Base-by-base conservation (phyloP, 1,140 invertebrate genomes). In the Cotesia vestalis region DNA sequence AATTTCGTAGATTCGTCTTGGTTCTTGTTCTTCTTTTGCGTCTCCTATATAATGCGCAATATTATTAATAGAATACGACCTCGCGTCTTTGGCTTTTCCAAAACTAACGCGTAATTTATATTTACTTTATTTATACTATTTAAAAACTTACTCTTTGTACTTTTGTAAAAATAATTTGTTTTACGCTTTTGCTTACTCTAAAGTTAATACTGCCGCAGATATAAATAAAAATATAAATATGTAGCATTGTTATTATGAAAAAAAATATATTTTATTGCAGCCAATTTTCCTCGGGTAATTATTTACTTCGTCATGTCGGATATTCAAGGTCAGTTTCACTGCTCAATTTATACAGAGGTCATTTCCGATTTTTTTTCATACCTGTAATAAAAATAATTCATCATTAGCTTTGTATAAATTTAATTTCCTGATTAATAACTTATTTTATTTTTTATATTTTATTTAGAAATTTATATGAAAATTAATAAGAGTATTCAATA, bases 291-390 rank as follows among this genome's bases (percentile, higher is more conserved):
- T 73, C 66, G 69, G 73, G 75, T 61, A 59, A 66, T 46, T 46
- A 46, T 57, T 74, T 73, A 68, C 76, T 71, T 75, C 78, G 75
- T 78, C 78, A 86, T 86, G 85, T 85, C 85, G 76, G 80, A 79
- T 75, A 76, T 73, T 78, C 82, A 85, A 85, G 84, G 85, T 85
- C 68, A 67, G 62, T 59, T 70, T 40, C 12, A 40, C 52, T 14
- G 46, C 59, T 51, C 27, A 63, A 46, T 46, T 46, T 6, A 46
- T 46, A 1, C 40, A 46, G 40, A 46, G 40, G 40, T 46, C 40
- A 46, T 2, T 27, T 27, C 27, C 27, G 27, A 27, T 27, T 46
- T 46, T 9, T 46, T 46, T 6, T 6, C 40, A 11, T 46, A 46
- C 11, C 40, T 11, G 40, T 11, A 46, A 46, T 46, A 9, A 6